Percentiles rank a stretch among this genome's conserved stretches.
These are phyloP conservation scores for Forbesichthys agassizii DNA, from an alignment of 2,113 vertebrate genomes.

Conservation along the genomic window DNA sequence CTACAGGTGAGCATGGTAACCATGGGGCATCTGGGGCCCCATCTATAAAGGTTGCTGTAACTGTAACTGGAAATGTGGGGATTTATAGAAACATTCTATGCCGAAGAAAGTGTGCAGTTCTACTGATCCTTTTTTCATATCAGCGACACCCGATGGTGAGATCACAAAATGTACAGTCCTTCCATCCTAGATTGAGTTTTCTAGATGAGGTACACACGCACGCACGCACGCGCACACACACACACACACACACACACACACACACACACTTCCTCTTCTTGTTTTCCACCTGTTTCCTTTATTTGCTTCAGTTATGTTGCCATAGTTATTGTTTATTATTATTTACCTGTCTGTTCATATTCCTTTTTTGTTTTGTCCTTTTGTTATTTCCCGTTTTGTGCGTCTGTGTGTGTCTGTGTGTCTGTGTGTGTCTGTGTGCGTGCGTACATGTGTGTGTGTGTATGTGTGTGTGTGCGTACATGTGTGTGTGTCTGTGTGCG, in stretches of 20 bases:
- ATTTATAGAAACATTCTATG: too few relatives aligned
- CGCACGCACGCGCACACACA: constrained; percentile 1
- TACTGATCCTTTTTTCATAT: too few relatives aligned
- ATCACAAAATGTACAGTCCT: too few relatives aligned
- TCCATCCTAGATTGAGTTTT: too few relatives aligned
- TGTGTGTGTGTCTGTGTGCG: constrained; percentile 44
- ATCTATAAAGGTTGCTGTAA: too few relatives aligned
- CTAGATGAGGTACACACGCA: not conserved
- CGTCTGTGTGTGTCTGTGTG: constrained; percentile 32
- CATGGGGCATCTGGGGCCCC: too few relatives aligned
- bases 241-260: constrained; percentile 3
- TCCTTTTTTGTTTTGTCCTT: constrained; percentile 62
- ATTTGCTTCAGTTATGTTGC: constrained; percentile 29
- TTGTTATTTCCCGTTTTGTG: constrained; percentile 18
- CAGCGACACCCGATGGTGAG: too few relatives aligned
- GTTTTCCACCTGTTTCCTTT: constrained; percentile 13
- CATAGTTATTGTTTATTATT: constrained; percentile 58
- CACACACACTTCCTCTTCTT: not conserved
- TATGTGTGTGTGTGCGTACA: constrained; percentile 50
- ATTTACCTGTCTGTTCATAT: constrained; percentile 70
- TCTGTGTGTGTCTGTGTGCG: constrained; percentile 42
- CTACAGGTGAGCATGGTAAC: too few relatives aligned
- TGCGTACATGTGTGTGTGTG: constrained; percentile 30
- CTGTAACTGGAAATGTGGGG: too few relatives aligned
- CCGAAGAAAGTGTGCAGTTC: too few relatives aligned